A percentile compares a stretch with the other conserved stretches of the same genome.
Evolutionary conservation across 2,797 vertebrate genomes (phyloP).

Genomic region (Galago senegalensis): DNA sequence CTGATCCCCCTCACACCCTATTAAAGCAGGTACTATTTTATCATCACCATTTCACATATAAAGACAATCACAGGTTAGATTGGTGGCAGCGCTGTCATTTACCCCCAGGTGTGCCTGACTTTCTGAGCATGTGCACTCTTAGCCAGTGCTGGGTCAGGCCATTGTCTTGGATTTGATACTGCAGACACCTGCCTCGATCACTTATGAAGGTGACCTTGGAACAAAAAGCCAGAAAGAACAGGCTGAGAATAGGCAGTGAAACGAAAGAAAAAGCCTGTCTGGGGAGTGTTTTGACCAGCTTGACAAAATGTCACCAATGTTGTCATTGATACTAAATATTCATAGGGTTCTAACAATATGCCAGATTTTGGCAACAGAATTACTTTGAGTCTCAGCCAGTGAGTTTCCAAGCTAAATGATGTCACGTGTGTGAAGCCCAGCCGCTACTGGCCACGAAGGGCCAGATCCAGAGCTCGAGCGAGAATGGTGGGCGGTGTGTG

Average conservation of each 20-base stretch:
- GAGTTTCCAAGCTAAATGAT: neutral
- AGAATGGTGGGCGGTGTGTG: rapidly evolving
- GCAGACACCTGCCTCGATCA: neutral
- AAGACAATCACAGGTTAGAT: neutral
- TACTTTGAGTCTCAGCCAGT: neutral
- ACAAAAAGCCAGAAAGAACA: neutral
- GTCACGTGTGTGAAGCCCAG: neutral
- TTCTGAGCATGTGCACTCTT: neutral
- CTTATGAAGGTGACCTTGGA: slow-evolving; percentile 38
- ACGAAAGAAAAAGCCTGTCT: neutral
- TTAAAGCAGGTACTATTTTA: neutral
- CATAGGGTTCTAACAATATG: neutral
- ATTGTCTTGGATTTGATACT: neutral
- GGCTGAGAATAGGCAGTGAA: neutral
- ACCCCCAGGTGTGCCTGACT: neutral
- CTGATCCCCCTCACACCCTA: neutral
- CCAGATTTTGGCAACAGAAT: neutral
- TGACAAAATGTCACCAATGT: neutral
- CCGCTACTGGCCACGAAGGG: neutral
- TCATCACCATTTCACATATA: rapidly evolving
- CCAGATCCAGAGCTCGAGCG: neutral
- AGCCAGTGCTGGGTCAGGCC: no score
- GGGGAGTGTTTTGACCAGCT: neutral
- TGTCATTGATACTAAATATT: neutral
- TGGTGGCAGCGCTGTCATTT: neutral